Evolutionary conservation across 2,888 invertebrate species (phyloP).

Genomic region (Deilephila elpenor): DNA sequence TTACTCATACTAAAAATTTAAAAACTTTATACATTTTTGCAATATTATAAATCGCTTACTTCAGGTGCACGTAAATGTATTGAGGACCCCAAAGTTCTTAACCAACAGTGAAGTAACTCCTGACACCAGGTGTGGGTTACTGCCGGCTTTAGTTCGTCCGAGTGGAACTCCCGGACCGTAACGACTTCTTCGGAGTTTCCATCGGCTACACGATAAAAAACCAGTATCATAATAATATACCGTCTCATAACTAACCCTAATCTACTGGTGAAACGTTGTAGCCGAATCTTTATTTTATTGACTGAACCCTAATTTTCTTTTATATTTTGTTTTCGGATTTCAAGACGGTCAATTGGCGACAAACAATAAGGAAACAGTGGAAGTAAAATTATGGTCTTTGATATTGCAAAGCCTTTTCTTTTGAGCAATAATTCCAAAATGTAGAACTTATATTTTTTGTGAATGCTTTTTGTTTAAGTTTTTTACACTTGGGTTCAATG

Average conservation of each 20-base stretch:
- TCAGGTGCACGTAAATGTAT: slow-evolving; percentile 19
- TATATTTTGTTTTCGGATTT: slow-evolving; percentile 5
- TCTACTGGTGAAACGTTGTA: slow-evolving; percentile 14
- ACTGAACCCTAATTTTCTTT: slow-evolving; percentile 20
- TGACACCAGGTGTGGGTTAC: slow-evolving; percentile 28
- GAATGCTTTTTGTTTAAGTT: too few relatives aligned
- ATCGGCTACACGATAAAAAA: slow-evolving; percentile 23
- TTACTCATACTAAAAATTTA: too few relatives aligned
- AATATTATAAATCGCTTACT: slow-evolving; percentile 2
- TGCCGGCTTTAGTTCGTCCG: slow-evolving; percentile 13
- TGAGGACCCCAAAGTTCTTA: slow-evolving; percentile 10
- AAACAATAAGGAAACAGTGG: slow-evolving; percentile 6
- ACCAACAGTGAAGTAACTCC: slow-evolving; percentile 28
- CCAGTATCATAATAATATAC: slow-evolving; percentile 26
- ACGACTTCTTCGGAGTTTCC: slow-evolving; percentile 28
- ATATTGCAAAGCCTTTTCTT: background rate
- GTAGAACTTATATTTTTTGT: too few relatives aligned
- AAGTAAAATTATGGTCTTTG: background rate
- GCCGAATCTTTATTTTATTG: slow-evolving; percentile 18
- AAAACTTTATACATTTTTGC: background rate
- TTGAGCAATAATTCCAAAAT: too few relatives aligned
- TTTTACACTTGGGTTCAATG: too few relatives aligned
- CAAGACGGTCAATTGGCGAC: background rate
- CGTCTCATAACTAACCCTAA: slow-evolving; percentile 23
- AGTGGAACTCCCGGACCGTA: slow-evolving; percentile 12